Percentiles rank a stretch among this genome's conserved stretches.
Conservation (phyloP, 2,113 vertebrate species). For the Fukomys damarensis region DNA sequence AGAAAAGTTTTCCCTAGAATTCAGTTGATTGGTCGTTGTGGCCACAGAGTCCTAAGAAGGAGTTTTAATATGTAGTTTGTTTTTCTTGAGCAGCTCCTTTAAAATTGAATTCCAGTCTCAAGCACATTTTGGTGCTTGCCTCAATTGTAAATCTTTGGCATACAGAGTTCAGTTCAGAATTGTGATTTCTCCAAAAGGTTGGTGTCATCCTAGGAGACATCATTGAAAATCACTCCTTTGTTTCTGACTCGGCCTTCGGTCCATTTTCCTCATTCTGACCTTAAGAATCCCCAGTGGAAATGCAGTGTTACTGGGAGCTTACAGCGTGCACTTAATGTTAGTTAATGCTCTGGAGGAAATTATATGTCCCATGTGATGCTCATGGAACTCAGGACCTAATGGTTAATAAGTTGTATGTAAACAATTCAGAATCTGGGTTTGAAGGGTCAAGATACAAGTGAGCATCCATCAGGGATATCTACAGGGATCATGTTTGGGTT, state of each 20-base stretch:
- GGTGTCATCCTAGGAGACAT: neutral
- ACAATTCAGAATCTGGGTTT: neutral
- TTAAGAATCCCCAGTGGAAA: neutral
- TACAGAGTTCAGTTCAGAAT: neutral
- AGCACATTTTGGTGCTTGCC: neutral
- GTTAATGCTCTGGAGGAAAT: neutral
- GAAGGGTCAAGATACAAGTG: neutral
- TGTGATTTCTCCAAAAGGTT: neutral
- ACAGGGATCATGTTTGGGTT: neutral
- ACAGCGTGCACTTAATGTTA: neutral
- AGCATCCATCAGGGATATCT: neutral
- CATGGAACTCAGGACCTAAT: neutral
- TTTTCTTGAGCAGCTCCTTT: constrained; percentile 21
- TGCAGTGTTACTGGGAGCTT: neutral
- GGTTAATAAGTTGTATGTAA: neutral
- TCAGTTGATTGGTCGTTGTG: neutral
- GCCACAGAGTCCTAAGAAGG: neutral
- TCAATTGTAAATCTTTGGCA: neutral
- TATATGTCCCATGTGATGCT: neutral
- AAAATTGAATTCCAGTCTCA: neutral
- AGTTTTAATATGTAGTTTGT: neutral
- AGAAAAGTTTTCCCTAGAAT: constrained; percentile 1
- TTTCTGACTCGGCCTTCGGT: neutral
- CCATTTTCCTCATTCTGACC: neutral
- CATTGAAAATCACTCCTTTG: neutral